These are phyloP conservation scores for Carassius gibelio DNA, from an alignment of 2,113 vertebrate genomes.

Conservation along the genomic window DNA sequence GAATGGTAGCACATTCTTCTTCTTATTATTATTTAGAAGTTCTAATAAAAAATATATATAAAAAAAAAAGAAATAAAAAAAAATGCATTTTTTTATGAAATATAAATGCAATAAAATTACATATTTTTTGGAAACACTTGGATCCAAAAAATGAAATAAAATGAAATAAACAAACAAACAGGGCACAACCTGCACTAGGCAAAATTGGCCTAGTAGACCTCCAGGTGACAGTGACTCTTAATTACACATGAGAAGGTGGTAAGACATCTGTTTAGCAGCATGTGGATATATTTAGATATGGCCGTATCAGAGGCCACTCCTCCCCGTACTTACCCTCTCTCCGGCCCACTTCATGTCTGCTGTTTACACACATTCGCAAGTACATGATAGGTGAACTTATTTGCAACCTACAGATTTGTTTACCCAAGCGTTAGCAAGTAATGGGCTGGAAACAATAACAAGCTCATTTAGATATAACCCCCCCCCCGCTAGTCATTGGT, in stretches of 20 bases:
- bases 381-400: slow-evolving; percentile 85
- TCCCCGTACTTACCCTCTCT: slow-evolving; percentile 60
- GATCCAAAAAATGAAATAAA: too few relatives aligned
- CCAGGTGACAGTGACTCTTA: slow-evolving; percentile 85
- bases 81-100: too few relatives aligned
- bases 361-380: slow-evolving; percentile 91
- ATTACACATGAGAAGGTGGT: slow-evolving; percentile 85
- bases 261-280: slow-evolving; percentile 78
- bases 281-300: slow-evolving; percentile 70
- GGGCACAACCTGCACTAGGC: slow-evolving; percentile 19
- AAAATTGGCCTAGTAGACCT: slow-evolving; percentile 79
- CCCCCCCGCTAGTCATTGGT: slow-evolving; percentile 84
- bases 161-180: too few relatives aligned
- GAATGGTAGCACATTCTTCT: not conserved
- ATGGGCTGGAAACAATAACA: slow-evolving; percentile 80
- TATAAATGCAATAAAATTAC: too few relatives aligned
- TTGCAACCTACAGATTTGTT: slow-evolving; percentile 87
- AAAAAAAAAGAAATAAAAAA: too few relatives aligned
- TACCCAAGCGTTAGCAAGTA: slow-evolving; percentile 88
- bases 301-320: slow-evolving; percentile 66
- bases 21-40: too few relatives aligned
- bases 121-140: too few relatives aligned
- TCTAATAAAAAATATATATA: too few relatives aligned
- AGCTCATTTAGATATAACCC: slow-evolving; percentile 70
- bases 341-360: slow-evolving; percentile 65